These are phyloP conservation scores for Drosophila persimilis DNA, from an alignment of 1,140 invertebrate genomes.

Conservation along the genomic window DNA sequence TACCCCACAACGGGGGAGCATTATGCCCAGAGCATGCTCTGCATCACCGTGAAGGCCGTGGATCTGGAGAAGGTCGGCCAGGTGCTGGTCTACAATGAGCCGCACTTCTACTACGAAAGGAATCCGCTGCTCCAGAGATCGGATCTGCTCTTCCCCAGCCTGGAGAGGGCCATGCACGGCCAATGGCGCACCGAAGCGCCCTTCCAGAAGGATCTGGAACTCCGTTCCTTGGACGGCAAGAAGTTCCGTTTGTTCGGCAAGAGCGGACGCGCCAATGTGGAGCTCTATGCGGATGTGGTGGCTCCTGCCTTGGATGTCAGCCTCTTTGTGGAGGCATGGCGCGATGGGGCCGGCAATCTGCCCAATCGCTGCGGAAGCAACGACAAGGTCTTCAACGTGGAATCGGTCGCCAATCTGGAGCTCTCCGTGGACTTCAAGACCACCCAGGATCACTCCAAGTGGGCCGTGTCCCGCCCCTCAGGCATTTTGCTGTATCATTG, in stretches of 20 bases:
- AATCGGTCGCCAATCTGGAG: conserved; percentile 84
- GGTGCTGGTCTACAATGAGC: conserved; percentile 91
- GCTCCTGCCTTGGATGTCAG: conserved; percentile 88
- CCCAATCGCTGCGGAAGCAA: conserved; percentile 87
- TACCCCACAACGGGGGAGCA: conserved; percentile 89
- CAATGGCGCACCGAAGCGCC: conserved; percentile 86
- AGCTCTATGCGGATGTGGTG: conserved; percentile 93
- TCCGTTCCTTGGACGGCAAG: conserved; percentile 85
- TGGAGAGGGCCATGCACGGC: conserved; percentile 86
- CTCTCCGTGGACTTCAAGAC: conserved; percentile 88
- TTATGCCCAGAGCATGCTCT: conserved; percentile 95
- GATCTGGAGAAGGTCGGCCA: conserved; percentile 88
- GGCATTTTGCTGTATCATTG: conserved; percentile 72
- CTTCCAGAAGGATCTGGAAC: conserved; percentile 85
- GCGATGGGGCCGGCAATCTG: conserved; percentile 89
- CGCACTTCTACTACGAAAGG: conserved; percentile 86
- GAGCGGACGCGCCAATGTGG: conserved; percentile 89
- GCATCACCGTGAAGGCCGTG: conserved; percentile 88
- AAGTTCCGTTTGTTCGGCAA: conserved; percentile 92
- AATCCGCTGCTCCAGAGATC: conserved; percentile 84
- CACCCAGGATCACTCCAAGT: conserved; percentile 95
- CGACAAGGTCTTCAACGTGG: conserved; percentile 87
- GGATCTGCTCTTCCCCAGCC: conserved; percentile 83
- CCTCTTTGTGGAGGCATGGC: conserved; percentile 94
- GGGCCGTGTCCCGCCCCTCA: conserved; percentile 88